These are phyloP conservation scores for Slavum lentiscoides DNA, from an alignment of 2,888 invertebrate genomes.

Conservation along the genomic window DNA sequence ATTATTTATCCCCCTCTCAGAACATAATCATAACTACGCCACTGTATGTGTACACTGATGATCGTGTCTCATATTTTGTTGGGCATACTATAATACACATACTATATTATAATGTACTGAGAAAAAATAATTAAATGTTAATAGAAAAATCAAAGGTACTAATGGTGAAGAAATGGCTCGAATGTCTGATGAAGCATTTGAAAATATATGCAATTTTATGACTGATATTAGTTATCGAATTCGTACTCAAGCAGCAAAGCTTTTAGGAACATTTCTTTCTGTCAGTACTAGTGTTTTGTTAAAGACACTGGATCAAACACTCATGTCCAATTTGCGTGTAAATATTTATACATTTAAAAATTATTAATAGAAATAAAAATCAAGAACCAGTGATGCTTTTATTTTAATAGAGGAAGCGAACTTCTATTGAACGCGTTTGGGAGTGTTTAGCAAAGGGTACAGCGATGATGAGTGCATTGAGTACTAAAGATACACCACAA, in stretches of 20 bases:
- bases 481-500: slow-evolving; percentile 81
- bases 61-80: no score
- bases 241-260: slow-evolving; percentile 79
- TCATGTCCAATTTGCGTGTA: slow-evolving; percentile 93
- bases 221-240: slow-evolving; percentile 91
- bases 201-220: slow-evolving; percentile 88
- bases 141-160: slow-evolving; percentile 41
- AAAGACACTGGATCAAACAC: slow-evolving; percentile 96
- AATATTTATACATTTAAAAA: slow-evolving; percentile 36
- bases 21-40: no score
- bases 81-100: no score
- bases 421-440: slow-evolving; percentile 83
- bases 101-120: slow-evolving; percentile 19
- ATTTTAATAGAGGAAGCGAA: slow-evolving; percentile 70
- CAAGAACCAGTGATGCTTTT: not conserved
- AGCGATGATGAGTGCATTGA: slow-evolving; percentile 89
- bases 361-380: not conserved
- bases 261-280: slow-evolving; percentile 82
- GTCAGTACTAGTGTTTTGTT: slow-evolving; percentile 89
- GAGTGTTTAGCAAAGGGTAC: slow-evolving; percentile 82
- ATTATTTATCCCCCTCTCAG: no score
- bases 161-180: slow-evolving; percentile 76
- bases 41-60: no score
- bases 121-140: slow-evolving; percentile 21
- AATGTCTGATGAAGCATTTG: slow-evolving; percentile 93